Evolutionary conservation across 2,888 invertebrate genomes (phyloP), one percentile per base, ranked within the genome.

Genomic region (Lutraria lutraria): DNA sequence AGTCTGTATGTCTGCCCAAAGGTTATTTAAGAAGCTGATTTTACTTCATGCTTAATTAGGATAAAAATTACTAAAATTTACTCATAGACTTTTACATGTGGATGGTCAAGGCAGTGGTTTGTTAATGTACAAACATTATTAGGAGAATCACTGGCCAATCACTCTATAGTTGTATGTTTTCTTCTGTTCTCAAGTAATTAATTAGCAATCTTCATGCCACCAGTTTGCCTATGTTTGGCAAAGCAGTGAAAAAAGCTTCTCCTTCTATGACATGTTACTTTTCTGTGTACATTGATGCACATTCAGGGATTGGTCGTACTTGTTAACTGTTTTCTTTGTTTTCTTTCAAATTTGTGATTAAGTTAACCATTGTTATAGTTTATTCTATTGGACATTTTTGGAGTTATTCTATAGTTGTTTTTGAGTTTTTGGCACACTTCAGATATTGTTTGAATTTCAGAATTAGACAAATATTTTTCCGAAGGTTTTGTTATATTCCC

Each of bases 231-330:
- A 25, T 25, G 25, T 68, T 68, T 68, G 63, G 25, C 63, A n/a
- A 68, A 68, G 63, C 8, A 25, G 63, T 68, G 63, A 68, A 68
- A n/a, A 68, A 68, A n/a, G n/a, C 60, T n/a, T 60, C n/a, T n/a
- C n/a, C n/a, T 60, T 60, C 60, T n/a, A 60, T 60, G 60, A 19
- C 60, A 60, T 60, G 60, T n/a, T 21, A n/a, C 21, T 60, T n/a
- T n/a, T 4, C 60, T 16, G 15, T 63, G 63, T 68, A 13, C 12
- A 25, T n/a, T 3, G 25, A 6, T n/a, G n/a, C 8, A 63, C 13
- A 63, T 68, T 68, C 6, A 68, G 25, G 25, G 0, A n/a, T 68
- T 68, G 63, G n/a, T 68, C 3, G 6, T 68, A n/a, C 25, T 68
- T 25, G 25, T 68, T 2, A 8, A 68, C n/a, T 10, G 63, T 63